Conservation (phyloP, 2,888 invertebrate genomes). For the Habroteleia sp. region DNA sequence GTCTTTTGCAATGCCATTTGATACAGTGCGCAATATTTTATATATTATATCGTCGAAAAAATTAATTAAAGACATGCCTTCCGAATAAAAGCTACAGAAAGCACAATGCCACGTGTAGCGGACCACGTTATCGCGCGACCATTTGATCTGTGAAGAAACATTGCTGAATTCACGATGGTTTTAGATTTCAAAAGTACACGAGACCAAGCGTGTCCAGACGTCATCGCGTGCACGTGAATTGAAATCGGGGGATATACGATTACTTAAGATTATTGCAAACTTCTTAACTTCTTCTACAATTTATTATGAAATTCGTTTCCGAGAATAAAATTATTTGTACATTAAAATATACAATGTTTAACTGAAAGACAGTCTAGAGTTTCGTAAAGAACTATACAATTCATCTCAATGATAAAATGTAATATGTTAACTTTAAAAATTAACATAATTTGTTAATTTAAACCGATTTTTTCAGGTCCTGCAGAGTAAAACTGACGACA, state of each 20-base stretch:
- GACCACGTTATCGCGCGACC: background rate
- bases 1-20: constrained; percentile 6
- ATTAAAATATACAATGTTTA: background rate
- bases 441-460: no score
- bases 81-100: background rate
- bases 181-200: constrained; percentile 37
- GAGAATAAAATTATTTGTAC: constrained; percentile 10
- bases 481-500: constrained; percentile 78
- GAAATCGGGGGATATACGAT: constrained; percentile 3
- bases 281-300: constrained; percentile 6
- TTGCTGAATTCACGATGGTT: constrained; percentile 28
- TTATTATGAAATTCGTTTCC: constrained; percentile 21
- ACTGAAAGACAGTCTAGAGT: background rate
- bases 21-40: background rate
- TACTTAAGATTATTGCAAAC: constrained; percentile 18
- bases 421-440: no score
- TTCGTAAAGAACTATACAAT: no score
- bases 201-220: constrained; percentile 33
- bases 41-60: background rate
- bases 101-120: background rate
- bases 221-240: constrained; percentile 27
- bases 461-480: constrained; percentile 69
- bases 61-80: background rate
- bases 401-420: no score
- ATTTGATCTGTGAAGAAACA: background rate